Base-by-base conservation (phyloP, 1,140 invertebrate genomes). In the Rhagoletis pomonella region DNA sequence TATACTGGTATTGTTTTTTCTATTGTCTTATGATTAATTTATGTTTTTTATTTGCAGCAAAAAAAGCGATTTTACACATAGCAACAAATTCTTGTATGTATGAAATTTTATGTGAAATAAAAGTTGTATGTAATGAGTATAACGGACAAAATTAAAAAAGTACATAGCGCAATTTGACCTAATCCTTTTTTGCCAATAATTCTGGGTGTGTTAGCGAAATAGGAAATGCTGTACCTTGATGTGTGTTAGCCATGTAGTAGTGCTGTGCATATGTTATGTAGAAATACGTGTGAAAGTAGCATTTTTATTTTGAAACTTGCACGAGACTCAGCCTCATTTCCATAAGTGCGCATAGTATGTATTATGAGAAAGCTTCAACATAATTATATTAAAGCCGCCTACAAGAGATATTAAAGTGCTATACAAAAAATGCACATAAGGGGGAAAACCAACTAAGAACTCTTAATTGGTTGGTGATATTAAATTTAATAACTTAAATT, bases 1-100 rank as follows among this genome's bases (percentile, higher is more conserved):
- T 85, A 29, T 85, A 59, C 29, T 85, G 19, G 60, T 58, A 85
- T 85, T 60, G 58, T 62, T 60, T 29, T 39, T 85, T 59, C 14
- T 85, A 10, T 29, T 29, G 29, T 29, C 29, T 29, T 85, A 29
- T 29, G 60, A 60, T 85, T 85, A 29, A 29, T 29, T 29, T 29
- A 29, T 29, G 81, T 85, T 85, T 85, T 85, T 19, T 62, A 19
- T 85, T 60, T 73, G 39, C 17, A 39, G n/a, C 67, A 42, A 73
- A 73, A 73, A 73, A 73, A 47, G 67, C 67, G 44, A 42, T 4
- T 39, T 73, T 73, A 73, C 44, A 47, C 39, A 73, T 42, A 73
- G 67, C 67, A 62, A 62, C 12, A 62, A 62, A 62, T 62, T 62
- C 17, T 62, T 65, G 6, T 39, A 73, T 73, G 29, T 29, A 29